Evolutionary conservation across 2,888 invertebrate species (phyloP).

Genomic region (Dynastes tityus): DNA sequence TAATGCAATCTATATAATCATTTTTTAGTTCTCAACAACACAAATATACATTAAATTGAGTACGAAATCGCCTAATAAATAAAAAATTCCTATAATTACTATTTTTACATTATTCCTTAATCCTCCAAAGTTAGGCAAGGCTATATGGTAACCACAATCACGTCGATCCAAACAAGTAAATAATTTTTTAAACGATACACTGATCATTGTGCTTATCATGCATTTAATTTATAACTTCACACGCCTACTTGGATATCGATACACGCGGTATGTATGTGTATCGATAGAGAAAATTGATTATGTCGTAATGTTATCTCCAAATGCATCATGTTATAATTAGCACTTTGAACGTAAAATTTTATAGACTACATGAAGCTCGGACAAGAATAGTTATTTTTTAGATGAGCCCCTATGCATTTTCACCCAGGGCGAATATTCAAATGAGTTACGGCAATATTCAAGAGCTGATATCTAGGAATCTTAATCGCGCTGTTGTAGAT

Average conservation of each 20-base stretch:
- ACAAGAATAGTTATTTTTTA: conserved; percentile 26
- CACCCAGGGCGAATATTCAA: conserved; percentile 42
- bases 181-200: no score
- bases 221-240: conserved; percentile 52
- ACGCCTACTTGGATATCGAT: conserved; percentile 30
- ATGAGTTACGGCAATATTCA: conserved; percentile 31
- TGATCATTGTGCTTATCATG: conserved; percentile 34
- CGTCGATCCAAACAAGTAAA: no score
- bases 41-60: no score
- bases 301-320: conserved; percentile 29
- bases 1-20: no score
- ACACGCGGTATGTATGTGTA: neutral
- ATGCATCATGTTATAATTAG: conserved; percentile 31
- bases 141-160: no score
- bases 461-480: conserved; percentile 38
- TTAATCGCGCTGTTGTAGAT: conserved; percentile 14
- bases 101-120: no score
- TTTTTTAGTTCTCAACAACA: no score
- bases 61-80: no score
- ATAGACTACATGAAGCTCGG: conserved; percentile 11
- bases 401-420: conserved; percentile 40
- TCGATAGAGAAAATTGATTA: conserved; percentile 38
- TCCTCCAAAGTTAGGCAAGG: no score
- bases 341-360: conserved; percentile 15
- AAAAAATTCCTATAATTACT: no score